phyloP scores from a whole-genome alignment of 2,888 invertebrate species.

The Agapetus fuscipes region DNA sequence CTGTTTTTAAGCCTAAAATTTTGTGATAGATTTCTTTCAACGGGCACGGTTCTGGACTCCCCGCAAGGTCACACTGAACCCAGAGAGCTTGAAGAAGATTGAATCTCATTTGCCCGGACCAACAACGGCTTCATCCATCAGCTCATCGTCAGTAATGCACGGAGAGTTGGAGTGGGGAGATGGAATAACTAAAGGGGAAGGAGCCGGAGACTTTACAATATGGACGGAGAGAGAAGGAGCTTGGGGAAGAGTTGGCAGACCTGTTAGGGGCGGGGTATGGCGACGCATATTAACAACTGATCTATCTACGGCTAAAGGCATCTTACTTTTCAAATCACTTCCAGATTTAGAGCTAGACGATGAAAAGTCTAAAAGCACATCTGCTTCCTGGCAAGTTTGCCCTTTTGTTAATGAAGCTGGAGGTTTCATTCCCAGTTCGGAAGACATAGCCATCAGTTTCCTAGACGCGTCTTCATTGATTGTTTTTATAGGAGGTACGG shows the following conservation, averaged over 20 bases:
- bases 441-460: conserved; percentile 4
- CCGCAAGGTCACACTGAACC: conserved; percentile 5
- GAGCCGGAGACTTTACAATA: conserved; percentile 68
- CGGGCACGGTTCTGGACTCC: too few species aligned
- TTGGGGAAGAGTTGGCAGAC: conserved; percentile 38
- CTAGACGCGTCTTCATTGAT: conserved; percentile 33
- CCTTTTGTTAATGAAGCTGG: conserved; percentile 38
- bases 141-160: conserved; percentile 79
- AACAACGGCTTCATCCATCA: conserved; percentile 81
- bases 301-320: conserved; percentile 43
- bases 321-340: conserved; percentile 22
- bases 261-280: conserved; percentile 34
- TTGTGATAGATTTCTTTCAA: too few species aligned
- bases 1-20: too few species aligned
- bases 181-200: conserved; percentile 56
- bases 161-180: conserved; percentile 66
- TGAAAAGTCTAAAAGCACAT: conserved; percentile 56
- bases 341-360: conserved; percentile 42
- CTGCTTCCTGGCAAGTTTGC: conserved; percentile 49
- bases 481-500: conserved; percentile 33
- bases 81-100: conserved; percentile 8
- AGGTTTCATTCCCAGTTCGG: conserved; percentile 32
- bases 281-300: conserved; percentile 33
- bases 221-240: conserved; percentile 66
- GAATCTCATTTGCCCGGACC: conserved; percentile 60